Evolutionary conservation across 2,888 invertebrate genomes (phyloP), one percentile per base, ranked within the genome.

Genomic region (Dynastes grantii): DNA sequence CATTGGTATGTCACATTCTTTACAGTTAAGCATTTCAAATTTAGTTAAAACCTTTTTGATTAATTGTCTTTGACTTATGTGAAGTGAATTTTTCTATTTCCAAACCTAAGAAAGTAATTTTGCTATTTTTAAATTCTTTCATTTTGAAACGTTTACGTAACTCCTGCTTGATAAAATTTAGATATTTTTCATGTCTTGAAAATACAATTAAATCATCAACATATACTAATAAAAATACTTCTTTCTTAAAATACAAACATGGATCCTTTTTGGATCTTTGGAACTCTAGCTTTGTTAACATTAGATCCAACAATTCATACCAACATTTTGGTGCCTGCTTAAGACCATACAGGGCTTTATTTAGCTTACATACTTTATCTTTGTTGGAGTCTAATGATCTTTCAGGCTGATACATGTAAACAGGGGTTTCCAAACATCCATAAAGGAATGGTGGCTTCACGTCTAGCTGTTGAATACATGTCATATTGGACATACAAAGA

Each of bases 321-420:
- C 29, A 82, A 78, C 80, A 83, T 79, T 81, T 82, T 68, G 82
- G 82, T 63, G 78, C 27, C 68, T 81, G 79, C 29, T 78, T 78
- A 51, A 82, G 76, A 13, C 83, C 80, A 76, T 82, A 82, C 16
- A 81, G 51, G 22, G 79, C 70, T 49, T 82, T 81, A 55, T 79
- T 78, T 13, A 81, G 27, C 49, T 81, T 81, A 68, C 80, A 81
- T 29, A 79, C 68, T 32, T 22, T 55, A 29, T 16, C 55, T 77
- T 78, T 67, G n/a, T 67, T 40, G 45, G 16, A 16, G 16, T 29
- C 55, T 55, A 67, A 40, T 13, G 77, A 40, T 8, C 78, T 63
- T 70, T 75, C 51, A 27, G 79, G 79, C 37, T 55, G 77, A 22
- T 51, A 27, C 78, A 77, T 16, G 16, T 67, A 79, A 51, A 78